Evolutionary conservation across 2,797 vertebrate genomes (phyloP), one percentile per base, ranked within the genome.

Genomic region (Anguilla megastoma): DNA sequence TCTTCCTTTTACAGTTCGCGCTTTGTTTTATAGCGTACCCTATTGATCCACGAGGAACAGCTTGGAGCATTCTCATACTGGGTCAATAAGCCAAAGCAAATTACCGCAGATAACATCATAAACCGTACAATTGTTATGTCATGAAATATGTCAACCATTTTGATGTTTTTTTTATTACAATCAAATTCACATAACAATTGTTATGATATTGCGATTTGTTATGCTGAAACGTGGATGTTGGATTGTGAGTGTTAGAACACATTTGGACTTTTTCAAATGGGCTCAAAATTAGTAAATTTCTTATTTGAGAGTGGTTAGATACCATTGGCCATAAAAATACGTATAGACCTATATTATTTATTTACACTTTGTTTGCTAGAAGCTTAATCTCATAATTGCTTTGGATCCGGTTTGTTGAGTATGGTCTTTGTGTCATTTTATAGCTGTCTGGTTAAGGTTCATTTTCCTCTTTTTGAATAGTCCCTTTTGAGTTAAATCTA

Each of bases 351-450:
- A 79, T 41, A 79, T 41, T 41, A 79, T 79, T 41, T 79, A 50
- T 82, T 82, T 50, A 82, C 45, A 48, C 79, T 24, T 82, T 82
- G 41, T 50, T 76, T 82, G 45, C 79, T 24, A 82, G 79, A 82
- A 50, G 79, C 45, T n/a, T 50, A 82, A 82, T 82, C 79, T 82
- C 79, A 82, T 80, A 80, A 85, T 85, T 66, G 84, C 54, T 24
- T 33, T 54, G 74, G 56, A 30, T 56, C 58, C 82, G 86, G 76
- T 45, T 87, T 27, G 60, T 56, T 86, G n/a, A 56, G 45, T 69
- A 33, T 88, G 85, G 56, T 83, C 85, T 89, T 89, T 89, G 79
- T 89, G 48, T 74, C 48, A 56, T 69, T 71, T 60, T 89, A 52
- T 66, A 58, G 48, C 45, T 45, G 84, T 85, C 33, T 85, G 56